Evolutionary conservation across 2,888 invertebrate species (phyloP).

Genomic region (Eupithecia vulgata): DNA sequence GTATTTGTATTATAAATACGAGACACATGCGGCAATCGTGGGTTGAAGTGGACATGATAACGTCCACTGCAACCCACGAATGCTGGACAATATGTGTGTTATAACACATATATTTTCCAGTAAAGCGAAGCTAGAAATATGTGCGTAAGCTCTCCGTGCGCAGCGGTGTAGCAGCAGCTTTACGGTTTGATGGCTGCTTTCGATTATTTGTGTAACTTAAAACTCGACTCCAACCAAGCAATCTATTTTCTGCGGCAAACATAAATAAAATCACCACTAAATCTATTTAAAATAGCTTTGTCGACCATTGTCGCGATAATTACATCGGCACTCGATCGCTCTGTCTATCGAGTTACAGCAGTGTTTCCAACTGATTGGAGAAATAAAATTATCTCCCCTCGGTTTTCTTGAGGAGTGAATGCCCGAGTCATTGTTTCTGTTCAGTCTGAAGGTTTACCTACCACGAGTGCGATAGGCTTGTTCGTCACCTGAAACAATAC

Average conservation of each 20-base stretch:
- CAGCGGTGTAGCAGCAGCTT: too few relatives aligned
- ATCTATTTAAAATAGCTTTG: constrained; percentile 3
- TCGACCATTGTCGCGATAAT: constrained; percentile 3
- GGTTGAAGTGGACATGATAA: too few relatives aligned
- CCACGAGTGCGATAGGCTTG: not conserved
- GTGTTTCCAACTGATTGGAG: constrained; percentile 3
- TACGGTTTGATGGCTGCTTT: constrained; percentile 1
- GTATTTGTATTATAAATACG: too few relatives aligned
- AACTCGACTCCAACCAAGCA: constrained; percentile 7
- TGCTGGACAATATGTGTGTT: too few relatives aligned
- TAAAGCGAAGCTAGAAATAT: too few relatives aligned
- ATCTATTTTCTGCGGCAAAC: not conserved
- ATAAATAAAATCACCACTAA: not conserved
- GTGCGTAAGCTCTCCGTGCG: too few relatives aligned
- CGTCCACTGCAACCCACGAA: too few relatives aligned
- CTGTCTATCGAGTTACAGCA: not conserved
- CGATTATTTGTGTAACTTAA: not conserved
- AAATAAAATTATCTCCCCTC: not conserved
- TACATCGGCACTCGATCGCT: constrained; percentile 1
- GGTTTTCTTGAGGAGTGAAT: not conserved
- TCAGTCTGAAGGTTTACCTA: not conserved
- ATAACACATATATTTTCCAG: too few relatives aligned
- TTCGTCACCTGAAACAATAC: not conserved
- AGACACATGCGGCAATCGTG: too few relatives aligned
- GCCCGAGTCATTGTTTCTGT: not conserved